phyloP scores from a whole-genome alignment of 2,888 invertebrate genomes.

The Seira ritae region DNA sequence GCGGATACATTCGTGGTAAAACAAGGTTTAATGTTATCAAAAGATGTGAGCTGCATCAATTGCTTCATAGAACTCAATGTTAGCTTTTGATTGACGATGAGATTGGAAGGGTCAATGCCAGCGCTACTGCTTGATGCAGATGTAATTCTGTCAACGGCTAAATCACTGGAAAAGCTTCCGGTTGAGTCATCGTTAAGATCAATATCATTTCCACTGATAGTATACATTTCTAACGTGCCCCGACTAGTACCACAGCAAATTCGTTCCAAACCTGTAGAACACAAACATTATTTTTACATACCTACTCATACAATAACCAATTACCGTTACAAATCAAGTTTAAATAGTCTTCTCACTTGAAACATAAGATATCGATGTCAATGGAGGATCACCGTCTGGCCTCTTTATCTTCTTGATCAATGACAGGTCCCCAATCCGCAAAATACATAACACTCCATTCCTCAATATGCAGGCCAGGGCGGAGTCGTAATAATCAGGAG shows the following conservation, averaged over 20 bases:
- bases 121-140: not conserved
- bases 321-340: conserved; percentile 18
- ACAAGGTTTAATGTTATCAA: conserved; percentile 82
- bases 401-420: conserved; percentile 47
- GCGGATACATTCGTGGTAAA: conserved; percentile 94
- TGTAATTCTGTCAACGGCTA: conserved; percentile 56
- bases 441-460: conserved; percentile 63
- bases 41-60: conserved; percentile 85
- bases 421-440: conserved; percentile 55
- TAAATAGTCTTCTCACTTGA: conserved; percentile 80
- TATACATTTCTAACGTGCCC: conserved; percentile 89
- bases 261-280: conserved; percentile 83
- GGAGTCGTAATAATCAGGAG: conserved; percentile 77
- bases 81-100: conserved; percentile 56
- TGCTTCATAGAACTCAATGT: conserved; percentile 76
- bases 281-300: not conserved
- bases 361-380: conserved; percentile 90
- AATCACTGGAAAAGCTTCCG: conserved; percentile 65
- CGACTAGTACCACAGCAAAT: conserved; percentile 88
- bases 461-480: conserved; percentile 68
- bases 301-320: not conserved
- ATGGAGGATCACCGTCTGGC: conserved; percentile 44
- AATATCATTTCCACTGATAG: conserved; percentile 80
- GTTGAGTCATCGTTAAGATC: conserved; percentile 81
- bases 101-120: conserved; percentile 44